These are phyloP conservation scores for Pipistrellus kuhlii DNA, from an alignment of 2,797 vertebrate species.

Conservation along the genomic window DNA sequence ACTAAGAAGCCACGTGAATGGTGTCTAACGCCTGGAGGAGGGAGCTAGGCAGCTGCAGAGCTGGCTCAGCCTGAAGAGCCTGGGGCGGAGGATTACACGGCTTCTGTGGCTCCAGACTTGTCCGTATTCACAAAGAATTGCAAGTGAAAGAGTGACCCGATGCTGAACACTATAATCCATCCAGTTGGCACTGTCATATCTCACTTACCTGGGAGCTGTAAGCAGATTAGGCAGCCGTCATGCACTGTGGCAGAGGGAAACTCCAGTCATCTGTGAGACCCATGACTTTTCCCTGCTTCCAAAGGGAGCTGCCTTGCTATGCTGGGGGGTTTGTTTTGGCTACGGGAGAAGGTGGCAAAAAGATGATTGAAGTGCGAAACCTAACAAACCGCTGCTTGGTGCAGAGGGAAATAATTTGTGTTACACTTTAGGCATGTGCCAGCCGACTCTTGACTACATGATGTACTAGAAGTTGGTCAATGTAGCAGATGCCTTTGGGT, in stretches of 20 bases:
- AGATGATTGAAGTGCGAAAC: slow-evolving; percentile 30
- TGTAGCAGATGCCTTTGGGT: neutral
- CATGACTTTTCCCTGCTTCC: neutral
- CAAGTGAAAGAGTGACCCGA: slow-evolving; percentile 78
- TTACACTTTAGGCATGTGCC: neutral
- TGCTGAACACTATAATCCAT: slow-evolving; percentile 82
- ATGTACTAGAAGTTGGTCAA: neutral
- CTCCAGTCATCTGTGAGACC: neutral
- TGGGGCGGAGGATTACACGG: slow-evolving; percentile 63
- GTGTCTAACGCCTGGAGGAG: slow-evolving; percentile 30
- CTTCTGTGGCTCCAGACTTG: slow-evolving; percentile 76
- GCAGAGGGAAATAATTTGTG: slow-evolving; percentile 29
- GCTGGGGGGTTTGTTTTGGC: slow-evolving; percentile 11
- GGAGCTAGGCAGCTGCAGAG: slow-evolving; percentile 23
- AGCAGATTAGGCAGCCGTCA: slow-evolving; percentile 82
- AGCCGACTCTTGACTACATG: neutral
- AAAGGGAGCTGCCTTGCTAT: neutral
- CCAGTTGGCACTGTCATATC: slow-evolving; percentile 75
- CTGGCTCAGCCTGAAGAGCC: slow-evolving; percentile 66
- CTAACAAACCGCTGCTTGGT: slow-evolving; percentile 2
- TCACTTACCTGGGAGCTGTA: slow-evolving; percentile 83
- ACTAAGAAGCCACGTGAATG: neutral
- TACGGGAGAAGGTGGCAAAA: slow-evolving; percentile 26
- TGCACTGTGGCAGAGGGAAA: neutral
- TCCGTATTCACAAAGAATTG: slow-evolving; percentile 78